Percentiles rank a stretch among this genome's conserved stretches.
Evolutionary conservation across 2,797 vertebrate species (phyloP).

Genomic region (Clamator glandarius): DNA sequence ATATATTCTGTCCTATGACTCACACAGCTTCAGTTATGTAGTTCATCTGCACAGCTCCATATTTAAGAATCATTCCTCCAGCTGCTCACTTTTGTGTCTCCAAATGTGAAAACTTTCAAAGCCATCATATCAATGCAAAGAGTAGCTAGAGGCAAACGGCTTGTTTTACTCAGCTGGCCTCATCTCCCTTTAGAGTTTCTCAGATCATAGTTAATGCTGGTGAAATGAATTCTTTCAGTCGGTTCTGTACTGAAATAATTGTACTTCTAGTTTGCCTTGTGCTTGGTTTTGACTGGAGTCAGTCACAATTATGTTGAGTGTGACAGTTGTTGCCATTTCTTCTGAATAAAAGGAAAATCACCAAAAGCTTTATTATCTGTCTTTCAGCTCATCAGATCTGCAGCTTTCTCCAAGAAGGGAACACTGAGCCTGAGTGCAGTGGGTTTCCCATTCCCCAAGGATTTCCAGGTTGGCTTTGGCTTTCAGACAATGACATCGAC

Average conservation of each 20-base stretch:
- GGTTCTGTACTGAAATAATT: background rate
- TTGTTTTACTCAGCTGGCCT: background rate
- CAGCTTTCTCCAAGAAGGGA: constrained; percentile 75
- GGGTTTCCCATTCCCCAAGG: constrained; percentile 16
- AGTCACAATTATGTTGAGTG: background rate
- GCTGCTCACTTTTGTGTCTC: background rate
- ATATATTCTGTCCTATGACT: background rate
- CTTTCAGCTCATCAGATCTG: constrained; percentile 78
- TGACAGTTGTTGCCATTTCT: background rate
- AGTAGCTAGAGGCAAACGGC: background rate
- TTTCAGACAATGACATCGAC: constrained; percentile 72
- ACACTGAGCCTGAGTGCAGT: constrained; percentile 65
- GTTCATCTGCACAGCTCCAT: background rate
- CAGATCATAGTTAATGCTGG: background rate
- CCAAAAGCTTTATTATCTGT: background rate
- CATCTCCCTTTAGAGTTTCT: background rate
- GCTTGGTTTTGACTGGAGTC: background rate
- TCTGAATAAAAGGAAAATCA: background rate
- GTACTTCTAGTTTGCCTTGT: background rate
- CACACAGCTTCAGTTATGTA: background rate
- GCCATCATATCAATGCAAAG: background rate
- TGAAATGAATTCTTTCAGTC: background rate
- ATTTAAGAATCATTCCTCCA: background rate
- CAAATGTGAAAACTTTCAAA: background rate
- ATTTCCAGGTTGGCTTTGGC: constrained; percentile 82